These are phyloP conservation scores for Cichlasoma orientale DNA, from an alignment of 2,797 vertebrate genomes.

Conservation along the genomic window DNA sequence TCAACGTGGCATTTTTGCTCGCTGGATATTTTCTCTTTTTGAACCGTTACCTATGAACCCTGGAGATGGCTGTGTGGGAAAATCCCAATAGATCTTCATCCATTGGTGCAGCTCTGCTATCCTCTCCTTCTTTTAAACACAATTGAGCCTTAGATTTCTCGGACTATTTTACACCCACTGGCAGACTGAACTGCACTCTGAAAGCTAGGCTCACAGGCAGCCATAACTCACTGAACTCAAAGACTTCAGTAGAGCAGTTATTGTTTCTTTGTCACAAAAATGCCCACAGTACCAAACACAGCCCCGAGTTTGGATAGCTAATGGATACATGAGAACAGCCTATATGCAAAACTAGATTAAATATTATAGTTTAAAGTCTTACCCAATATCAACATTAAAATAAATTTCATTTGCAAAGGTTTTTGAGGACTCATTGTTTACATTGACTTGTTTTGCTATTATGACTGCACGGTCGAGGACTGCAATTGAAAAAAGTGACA, in stretches of 20 bases:
- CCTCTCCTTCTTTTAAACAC: background rate
- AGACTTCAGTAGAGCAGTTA: background rate
- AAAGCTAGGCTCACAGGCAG: background rate
- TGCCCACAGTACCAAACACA: background rate
- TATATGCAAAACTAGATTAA: background rate
- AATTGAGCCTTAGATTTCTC: background rate
- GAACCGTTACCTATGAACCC: too few species aligned
- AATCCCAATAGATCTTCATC: background rate
- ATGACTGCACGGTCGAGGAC: too few species aligned
- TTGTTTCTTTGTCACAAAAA: background rate
- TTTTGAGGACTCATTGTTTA: background rate
- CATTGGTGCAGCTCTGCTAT: too few species aligned
- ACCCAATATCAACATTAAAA: background rate
- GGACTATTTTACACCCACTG: background rate
- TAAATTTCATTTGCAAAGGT: rapidly evolving
- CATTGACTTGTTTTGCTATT: rapidly evolving
- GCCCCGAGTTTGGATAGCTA: background rate
- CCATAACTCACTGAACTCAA: too few species aligned
- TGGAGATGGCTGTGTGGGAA: background rate
- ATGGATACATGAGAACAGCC: too few species aligned
- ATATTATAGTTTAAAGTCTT: background rate
- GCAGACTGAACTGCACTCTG: background rate
- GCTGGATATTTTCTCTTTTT: background rate
- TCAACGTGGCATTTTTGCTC: rapidly evolving
- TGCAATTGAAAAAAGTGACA: rapidly evolving